Percentiles rank a stretch among this genome's conserved stretches.
Evolutionary conservation across 2,888 invertebrate genomes (phyloP).

Genomic region (Morinoia aosen): DNA sequence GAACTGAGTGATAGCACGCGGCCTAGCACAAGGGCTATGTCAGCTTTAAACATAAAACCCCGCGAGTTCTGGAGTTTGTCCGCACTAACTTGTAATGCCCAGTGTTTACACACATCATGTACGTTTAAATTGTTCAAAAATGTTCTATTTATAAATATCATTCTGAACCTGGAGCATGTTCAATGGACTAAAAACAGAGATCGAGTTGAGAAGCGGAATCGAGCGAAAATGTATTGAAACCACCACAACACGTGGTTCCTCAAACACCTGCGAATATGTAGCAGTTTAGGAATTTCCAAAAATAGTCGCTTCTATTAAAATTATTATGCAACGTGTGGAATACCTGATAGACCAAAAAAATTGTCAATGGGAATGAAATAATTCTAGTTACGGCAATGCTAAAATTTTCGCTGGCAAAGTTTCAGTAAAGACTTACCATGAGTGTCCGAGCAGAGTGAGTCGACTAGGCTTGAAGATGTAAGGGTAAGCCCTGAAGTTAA

Average conservation of each 20-base stretch:
- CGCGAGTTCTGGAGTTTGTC: neutral
- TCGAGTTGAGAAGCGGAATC: neutral
- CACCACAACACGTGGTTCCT: neutral
- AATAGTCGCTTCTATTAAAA: neutral
- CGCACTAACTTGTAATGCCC: neutral
- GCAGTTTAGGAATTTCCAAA: neutral
- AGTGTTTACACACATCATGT: neutral
- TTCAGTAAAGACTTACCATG: conserved; percentile 19
- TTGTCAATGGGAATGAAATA: neutral
- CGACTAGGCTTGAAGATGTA: neutral
- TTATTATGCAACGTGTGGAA: neutral
- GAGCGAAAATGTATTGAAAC: neutral
- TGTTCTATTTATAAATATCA: neutral
- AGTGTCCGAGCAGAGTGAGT: conserved; percentile 28
- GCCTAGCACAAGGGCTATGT: neutral
- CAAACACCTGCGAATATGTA: neutral
- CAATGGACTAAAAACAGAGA: neutral
- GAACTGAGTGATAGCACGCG: neutral
- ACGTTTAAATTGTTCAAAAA: neutral
- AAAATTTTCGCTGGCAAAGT: neutral
- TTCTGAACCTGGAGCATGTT: neutral
- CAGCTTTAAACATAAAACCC: neutral
- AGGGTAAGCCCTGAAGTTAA: conserved; percentile 2
- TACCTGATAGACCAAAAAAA: neutral
- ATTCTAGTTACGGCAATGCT: neutral